phyloP scores from a whole-genome alignment of 1,140 invertebrate species.

The Helicoverpa zea region DNA sequence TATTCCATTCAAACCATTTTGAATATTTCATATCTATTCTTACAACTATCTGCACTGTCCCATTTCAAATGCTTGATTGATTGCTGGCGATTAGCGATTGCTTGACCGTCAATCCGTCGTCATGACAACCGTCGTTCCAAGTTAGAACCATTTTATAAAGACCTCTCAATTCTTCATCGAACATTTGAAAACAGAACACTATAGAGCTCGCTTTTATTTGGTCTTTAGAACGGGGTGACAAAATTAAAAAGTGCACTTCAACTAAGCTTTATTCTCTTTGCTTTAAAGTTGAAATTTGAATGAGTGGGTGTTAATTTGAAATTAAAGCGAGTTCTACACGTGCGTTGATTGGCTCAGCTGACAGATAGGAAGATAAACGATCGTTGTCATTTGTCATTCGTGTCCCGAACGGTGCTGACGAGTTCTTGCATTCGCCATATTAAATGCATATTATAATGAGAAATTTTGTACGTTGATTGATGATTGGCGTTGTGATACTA shows the following conservation, averaged over 20 bases:
- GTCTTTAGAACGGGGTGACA: conserved; percentile 41
- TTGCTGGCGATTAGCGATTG: conserved; percentile 66
- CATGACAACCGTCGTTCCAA: conserved; percentile 61
- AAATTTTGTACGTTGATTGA: conserved; percentile 79
- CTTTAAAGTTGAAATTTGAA: conserved; percentile 39
- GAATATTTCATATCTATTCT: conserved; percentile 39
- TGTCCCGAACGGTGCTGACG: conserved; percentile 60
- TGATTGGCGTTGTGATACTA: conserved; percentile 55
- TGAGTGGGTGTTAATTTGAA: conserved; percentile 24
- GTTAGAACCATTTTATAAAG: conserved; percentile 57
- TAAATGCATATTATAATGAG: conserved; percentile 80
- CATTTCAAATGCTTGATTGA: conserved; percentile 72
- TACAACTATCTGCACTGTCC: conserved; percentile 48
- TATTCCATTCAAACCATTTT: conserved; percentile 22
- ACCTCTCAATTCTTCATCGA: conserved; percentile 51
- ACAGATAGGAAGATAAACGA: conserved; percentile 85
- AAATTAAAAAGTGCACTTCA: conserved; percentile 43
- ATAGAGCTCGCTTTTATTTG: conserved; percentile 54
- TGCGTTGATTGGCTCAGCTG: conserved; percentile 82
- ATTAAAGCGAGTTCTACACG: conserved; percentile 65
- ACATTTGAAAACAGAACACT: conserved; percentile 48
- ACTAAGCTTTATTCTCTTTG: conserved; percentile 11
- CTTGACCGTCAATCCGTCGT: conserved; percentile 62
- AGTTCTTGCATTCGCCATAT: conserved; percentile 71
- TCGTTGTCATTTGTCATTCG: conserved; percentile 82